phyloP scores from a whole-genome alignment of 2,888 invertebrate species.

The Graphium colonna region DNA sequence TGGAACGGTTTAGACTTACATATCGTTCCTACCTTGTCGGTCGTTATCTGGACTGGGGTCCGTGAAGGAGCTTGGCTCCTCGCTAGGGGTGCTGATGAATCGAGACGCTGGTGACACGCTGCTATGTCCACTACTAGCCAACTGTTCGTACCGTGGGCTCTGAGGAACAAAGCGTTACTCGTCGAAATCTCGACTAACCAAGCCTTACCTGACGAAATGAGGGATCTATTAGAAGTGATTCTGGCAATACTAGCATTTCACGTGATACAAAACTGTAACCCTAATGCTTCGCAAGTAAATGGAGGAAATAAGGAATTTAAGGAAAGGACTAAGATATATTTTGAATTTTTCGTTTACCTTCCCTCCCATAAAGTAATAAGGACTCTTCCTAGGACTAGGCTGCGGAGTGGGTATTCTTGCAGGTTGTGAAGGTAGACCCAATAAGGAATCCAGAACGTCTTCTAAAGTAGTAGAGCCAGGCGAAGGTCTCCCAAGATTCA shows the following conservation, averaged over 20 bases:
- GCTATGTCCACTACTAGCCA: slow-evolving; percentile 72
- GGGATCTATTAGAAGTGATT: neutral
- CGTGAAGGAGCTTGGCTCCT: slow-evolving; percentile 62
- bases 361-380: slow-evolving; percentile 71
- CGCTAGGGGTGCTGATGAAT: slow-evolving; percentile 64
- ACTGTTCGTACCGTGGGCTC: slow-evolving; percentile 75
- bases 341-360: slow-evolving; percentile 50
- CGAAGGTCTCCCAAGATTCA: slow-evolving; percentile 82
- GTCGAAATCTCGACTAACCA: slow-evolving; percentile 7
- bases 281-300: neutral
- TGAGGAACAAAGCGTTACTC: slow-evolving; percentile 36
- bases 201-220: slow-evolving; percentile 2
- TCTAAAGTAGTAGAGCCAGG: slow-evolving; percentile 93
- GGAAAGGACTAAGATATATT: neutral
- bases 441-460: slow-evolving; percentile 95
- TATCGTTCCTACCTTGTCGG: slow-evolving; percentile 79
- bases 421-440: slow-evolving; percentile 88
- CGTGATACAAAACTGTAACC: neutral
- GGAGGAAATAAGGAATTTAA: neutral
- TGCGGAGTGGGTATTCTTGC: slow-evolving; percentile 87
- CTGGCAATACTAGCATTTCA: neutral
- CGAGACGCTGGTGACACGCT: slow-evolving; percentile 67
- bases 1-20: slow-evolving; percentile 78
- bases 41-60: slow-evolving; percentile 67
- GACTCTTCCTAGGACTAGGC: slow-evolving; percentile 75